Evolutionary conservation across 2,888 invertebrate genomes (phyloP), one percentile per base, ranked within the genome.

Genomic region (Pemphredon lugubris): DNA sequence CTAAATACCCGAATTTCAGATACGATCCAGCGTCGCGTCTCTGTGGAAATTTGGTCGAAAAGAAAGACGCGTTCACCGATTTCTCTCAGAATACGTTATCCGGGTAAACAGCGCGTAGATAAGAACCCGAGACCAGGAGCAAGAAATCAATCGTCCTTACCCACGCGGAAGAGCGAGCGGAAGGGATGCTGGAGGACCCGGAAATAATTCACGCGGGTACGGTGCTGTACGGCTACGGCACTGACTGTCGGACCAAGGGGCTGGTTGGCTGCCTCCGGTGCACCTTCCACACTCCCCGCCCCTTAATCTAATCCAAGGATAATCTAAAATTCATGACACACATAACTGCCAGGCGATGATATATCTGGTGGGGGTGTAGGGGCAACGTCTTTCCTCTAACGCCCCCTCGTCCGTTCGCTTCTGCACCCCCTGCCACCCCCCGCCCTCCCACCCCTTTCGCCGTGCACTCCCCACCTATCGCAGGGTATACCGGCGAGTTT

Each of bases 321-420:
- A 87, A 88, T 88, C 86, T 86, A 88, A 88, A 88, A 88, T 88
- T 88, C 88, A 88, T 88, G 88, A 86, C 86, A 88, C 87, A 88
- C 88, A 88, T 88, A 88, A 88, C 88, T 88, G 88, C 88, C 88
- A 88, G 87, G 86, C 88, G 88, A 88, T 88, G 88, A 88, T 88
- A 88, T 88, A 88, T 88, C 86, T 87, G 85, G 83, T 76, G 79
- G 86, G 84, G 84, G 81, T 81, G 79, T 79, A 80, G 75, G 76
- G 75, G 81, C 76, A 73, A 51, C 73, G 69, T 76, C 78, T 77
- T 73, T 64, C 67, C 73, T 51, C 69, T 55, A 50, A 32, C 42
- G 32, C 44, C 67, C 58, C 44, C 53, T 42, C 40, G 40, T 47
- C 54, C 63, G 32, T 55, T 59, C 66, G 40, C 48, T 26, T 39